Evolutionary conservation across 1,140 invertebrate genomes (phyloP), one percentile per base, ranked within the genome.

Genomic region (Drosophila prosaltans): DNA sequence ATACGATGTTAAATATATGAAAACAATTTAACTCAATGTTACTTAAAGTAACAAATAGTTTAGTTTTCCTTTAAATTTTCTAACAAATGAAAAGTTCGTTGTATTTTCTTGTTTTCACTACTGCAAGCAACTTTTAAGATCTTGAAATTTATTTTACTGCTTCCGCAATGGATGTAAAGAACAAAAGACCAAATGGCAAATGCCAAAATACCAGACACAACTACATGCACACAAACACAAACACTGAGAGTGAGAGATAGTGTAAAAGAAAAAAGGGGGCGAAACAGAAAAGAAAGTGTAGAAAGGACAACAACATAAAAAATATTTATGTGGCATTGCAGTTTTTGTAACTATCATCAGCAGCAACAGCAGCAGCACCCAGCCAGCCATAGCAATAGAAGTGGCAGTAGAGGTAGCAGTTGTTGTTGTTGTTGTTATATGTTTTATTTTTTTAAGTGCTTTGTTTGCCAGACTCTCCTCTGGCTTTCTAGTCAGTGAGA

Each of bases 271-370:
- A 7, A 57, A 30, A 30, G 36, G 10, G 2, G 7, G 9, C 5
- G 2, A 39, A 28, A 36, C 7, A 41, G 26, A 78, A 63, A 72
- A 65, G 67, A 76, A 82, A 77, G 80, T 72, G 80, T 73, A 67
- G 75, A 72, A 86, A 88, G 73, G 80, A 79, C 67, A 82, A 74
- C 72, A 83, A 68, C 72, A 86, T 86, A 88, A 83, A 86, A 88
- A 77, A 83, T 86, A 86, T 86, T 83, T 86, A 83, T 86, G 84
- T 86, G 73, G 64, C 76, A 76, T 78, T 69, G 83, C 80, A 89
- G 73, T 79, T 69, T 86, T 70, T 88, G 76, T 65, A 74, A 72
- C 75, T 76, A 76, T 81, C 82, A 67, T 57, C 60, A 83, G 63
- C 71, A 73, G 65, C 55, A 69, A 39, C 4, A 60, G 45, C 21